Percentiles rank a stretch among this genome's conserved stretches.
These are phyloP conservation scores for Centrocercus urophasianus DNA, from an alignment of 2,113 vertebrate species.

Conservation along the genomic window DNA sequence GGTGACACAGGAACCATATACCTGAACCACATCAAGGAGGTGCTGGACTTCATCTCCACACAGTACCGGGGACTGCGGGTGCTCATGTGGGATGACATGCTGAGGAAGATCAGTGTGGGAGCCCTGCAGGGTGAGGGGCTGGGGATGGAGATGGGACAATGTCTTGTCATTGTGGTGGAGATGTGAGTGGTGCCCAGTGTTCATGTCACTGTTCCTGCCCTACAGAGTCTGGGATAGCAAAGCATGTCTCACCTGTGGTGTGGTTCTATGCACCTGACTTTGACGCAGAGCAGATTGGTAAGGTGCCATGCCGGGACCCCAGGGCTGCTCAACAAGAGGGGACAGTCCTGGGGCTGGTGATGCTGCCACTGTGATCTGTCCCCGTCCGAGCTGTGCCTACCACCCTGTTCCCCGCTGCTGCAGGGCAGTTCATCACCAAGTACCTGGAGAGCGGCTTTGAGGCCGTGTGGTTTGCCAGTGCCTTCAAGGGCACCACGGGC, in stretches of 20 bases:
- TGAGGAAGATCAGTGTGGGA: constrained; percentile 62
- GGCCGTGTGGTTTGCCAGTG: constrained; percentile 81
- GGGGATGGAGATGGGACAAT: fast-evolving
- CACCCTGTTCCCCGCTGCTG: not conserved
- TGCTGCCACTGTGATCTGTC: not conserved
- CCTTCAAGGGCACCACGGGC: constrained; percentile 83
- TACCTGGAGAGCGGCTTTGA: constrained; percentile 77
- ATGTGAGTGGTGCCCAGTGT: not conserved
- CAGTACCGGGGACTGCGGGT: constrained; percentile 54
- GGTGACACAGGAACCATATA: constrained; percentile 75
- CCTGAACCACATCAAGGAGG: constrained; percentile 77
- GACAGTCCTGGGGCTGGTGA: not conserved
- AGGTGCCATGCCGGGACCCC: fast-evolving
- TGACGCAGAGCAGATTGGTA: constrained; percentile 55
- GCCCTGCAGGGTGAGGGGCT: constrained; percentile 69
- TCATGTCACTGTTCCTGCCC: not conserved
- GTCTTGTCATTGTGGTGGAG: not conserved
- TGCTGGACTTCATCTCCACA: constrained; percentile 64
- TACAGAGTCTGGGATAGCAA: constrained; percentile 51
- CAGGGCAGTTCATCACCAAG: constrained; percentile 73
- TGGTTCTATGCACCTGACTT: constrained; percentile 68
- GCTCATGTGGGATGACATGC: constrained; percentile 83
- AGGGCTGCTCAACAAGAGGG: not conserved
- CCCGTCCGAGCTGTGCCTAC: not conserved
- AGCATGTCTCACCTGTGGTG: constrained; percentile 49